Evolutionary conservation across 2,797 vertebrate genomes (phyloP), one percentile per base, ranked within the genome.

Genomic region (Xenentodon cancila): DNA sequence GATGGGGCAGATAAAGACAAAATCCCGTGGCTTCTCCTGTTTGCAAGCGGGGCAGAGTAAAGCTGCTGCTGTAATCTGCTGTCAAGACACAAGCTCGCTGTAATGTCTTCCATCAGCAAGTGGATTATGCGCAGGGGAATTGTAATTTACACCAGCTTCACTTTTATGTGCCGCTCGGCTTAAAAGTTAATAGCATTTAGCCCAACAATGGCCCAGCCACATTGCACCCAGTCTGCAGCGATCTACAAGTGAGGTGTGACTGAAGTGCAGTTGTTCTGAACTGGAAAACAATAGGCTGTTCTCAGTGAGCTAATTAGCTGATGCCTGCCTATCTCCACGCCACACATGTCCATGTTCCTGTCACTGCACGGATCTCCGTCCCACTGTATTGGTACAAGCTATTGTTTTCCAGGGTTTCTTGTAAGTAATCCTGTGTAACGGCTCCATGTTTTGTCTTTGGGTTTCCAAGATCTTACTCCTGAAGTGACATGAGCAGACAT

Each of bases 131-230:
- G 87, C 71, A 87, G 72, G 85, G 79, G 90, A 93, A 92, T 91
- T 92, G 91, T 91, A 87, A 91, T 93, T 94, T 93, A 93, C 92
- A 93, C 88, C 89, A 86, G 92, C 91, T 90, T 87, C 91, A 93
- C 92, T 93, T 93, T 93, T 93, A 93, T 92, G 91, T 78, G 80
- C 86, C 78, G 80, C 86, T 86, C 81, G 70, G 91, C 90, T 91
- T 93, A 91, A 89, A 87, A 91, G 90, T 91, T 94, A 93, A 94
- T 93, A 93, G 91, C 90, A 93, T 94, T 94, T 94, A 82, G 83
- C 82, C 57, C 59, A 89, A 94, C 92, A 94, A 94, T 93, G 51
- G 83, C 82, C 59, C 64, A 89, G 86, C 82, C 88, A 74, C 88
- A 87, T 91, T 84, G 73, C 80, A 80, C 78, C 80, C 75, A 34